phyloP scores from a whole-genome alignment of 2,797 vertebrate species.

The Leptoclinus maculatus region DNA sequence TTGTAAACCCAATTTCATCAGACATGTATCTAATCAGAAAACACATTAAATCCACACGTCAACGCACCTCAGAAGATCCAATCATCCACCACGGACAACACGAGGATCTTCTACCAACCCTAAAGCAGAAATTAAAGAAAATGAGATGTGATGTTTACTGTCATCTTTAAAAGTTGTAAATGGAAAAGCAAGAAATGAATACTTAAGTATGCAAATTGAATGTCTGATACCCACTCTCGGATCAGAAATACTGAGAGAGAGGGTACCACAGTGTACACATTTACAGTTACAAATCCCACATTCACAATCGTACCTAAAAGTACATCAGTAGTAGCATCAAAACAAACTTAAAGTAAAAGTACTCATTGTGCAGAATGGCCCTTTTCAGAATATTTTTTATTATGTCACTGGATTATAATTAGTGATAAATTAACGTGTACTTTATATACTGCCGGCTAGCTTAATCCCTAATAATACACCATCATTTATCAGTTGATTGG shows the following conservation, averaged over 20 bases:
- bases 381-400: background rate
- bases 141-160: background rate
- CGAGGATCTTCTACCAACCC: background rate
- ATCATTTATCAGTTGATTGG: background rate
- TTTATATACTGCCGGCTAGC: background rate
- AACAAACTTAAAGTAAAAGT: background rate
- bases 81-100: background rate
- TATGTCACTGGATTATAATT: background rate
- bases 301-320: background rate
- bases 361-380: background rate
- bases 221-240: background rate
- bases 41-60: background rate
- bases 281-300: background rate
- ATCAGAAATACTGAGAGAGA: background rate
- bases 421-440: background rate
- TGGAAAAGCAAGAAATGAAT: background rate
- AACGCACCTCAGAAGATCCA: background rate
- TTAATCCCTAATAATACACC: background rate
- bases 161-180: background rate
- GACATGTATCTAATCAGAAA: background rate
- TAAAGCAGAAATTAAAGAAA: background rate
- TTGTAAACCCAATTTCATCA: conserved; percentile 4
- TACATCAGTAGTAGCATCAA: background rate
- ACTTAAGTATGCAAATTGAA: background rate
- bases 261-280: background rate